Evolutionary conservation across 2,888 invertebrate genomes (phyloP), one percentile per base, ranked within the genome.

Genomic region (Mycalesis mineus): DNA sequence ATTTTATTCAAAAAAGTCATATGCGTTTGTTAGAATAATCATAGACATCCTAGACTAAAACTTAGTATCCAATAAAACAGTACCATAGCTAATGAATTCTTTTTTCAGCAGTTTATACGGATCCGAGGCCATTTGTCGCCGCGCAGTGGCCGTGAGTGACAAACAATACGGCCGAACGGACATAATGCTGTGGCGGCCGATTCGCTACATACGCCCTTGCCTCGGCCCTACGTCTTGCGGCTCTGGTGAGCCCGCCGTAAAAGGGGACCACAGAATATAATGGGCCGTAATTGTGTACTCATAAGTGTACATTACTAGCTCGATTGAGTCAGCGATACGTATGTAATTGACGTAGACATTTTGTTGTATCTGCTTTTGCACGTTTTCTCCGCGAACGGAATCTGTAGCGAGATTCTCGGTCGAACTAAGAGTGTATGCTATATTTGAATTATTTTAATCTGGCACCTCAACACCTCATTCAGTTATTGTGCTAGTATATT

Each of bases 271-370:
- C 74, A 70, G 79, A 80, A 82, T 84, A 84, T 87, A 87, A 86
- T 83, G 81, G 78, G 78, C 78, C 80, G 84, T 87, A 86, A 87
- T 88, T 87, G 85, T 87, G 82, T 84, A 78, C 82, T 87, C 88
- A 84, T 85, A 86, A 86, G 81, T 78, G 76, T 73, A 73, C 75
- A 76, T 78, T 76, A 73, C 73, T 72, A 71, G 74, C 72, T 76
- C 72, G 74, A 86, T 87, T 84, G 84, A 86, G 79, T 78, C 78
- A 78, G 77, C 78, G 82, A 86, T 85, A 86, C 75, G 71, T 68
- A 73, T 71, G 75, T 88, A 88, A 88, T 87, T 86, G 87, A 86
- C 84, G 75, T 85, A 72, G 53, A 17, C 36, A 55, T 55, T 55
- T 61, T 48, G 52, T 33, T 42, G 39, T 13, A 14, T 51, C 15